A percentile compares a stretch with the other conserved stretches of the same genome.
Conservation (phyloP, 2,797 vertebrate genomes). For the Girardinus metallicus region DNA sequence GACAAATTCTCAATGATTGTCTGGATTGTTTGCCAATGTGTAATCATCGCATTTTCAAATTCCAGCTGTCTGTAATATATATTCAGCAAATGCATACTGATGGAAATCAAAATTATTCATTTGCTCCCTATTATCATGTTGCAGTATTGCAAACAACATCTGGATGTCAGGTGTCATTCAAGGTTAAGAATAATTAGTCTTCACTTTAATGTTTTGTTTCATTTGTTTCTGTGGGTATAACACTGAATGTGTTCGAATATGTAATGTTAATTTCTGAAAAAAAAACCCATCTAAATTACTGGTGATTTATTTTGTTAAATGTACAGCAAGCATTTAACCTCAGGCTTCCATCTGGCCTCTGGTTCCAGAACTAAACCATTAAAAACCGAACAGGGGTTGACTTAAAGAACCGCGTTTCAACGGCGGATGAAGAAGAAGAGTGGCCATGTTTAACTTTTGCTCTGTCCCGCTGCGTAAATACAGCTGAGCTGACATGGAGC, state of each 20-base stretch:
- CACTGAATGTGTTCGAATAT: not conserved
- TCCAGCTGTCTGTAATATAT: not conserved
- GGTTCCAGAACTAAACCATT: not conserved
- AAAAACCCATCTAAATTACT: no score
- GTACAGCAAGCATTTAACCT: not conserved
- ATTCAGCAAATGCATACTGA: not conserved
- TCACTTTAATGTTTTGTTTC: not conserved
- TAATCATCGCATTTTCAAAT: constrained; percentile 4
- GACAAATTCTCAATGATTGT: constrained; percentile 12
- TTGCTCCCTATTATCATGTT: not conserved
- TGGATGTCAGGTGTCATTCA: not conserved
- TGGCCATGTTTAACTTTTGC: not conserved
- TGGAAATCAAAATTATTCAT: not conserved
- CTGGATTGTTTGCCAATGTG: not conserved
- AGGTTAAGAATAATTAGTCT: not conserved
- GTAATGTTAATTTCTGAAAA: no score
- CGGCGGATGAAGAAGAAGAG: not conserved
- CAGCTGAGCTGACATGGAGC: not conserved
- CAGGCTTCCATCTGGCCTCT: not conserved
- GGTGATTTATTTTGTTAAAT: not conserved
- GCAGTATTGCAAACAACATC: not conserved
- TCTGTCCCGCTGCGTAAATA: not conserved
- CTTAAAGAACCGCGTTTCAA: not conserved
- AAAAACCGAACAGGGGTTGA: not conserved
- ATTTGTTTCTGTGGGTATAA: not conserved